Base-by-base conservation (phyloP, 2,888 invertebrate species). In the Reticulitermes lucifugus region DNA sequence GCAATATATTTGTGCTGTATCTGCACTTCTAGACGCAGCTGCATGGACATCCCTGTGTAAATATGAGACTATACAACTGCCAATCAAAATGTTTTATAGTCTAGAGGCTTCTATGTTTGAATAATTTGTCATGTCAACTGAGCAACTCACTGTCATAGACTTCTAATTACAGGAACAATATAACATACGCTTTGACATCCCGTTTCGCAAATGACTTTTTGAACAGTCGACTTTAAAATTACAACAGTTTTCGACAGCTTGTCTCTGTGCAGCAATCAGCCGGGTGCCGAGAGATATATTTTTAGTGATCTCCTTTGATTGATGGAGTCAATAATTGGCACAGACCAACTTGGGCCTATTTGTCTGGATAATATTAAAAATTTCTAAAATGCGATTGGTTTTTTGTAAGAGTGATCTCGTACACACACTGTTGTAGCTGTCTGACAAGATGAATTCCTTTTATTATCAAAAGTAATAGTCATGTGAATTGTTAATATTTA, bases 61-160 rank as follows among this genome's bases (percentile, higher is more conserved):
- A 25, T 12, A 70, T 70, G 70, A 25, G 29, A n/a, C 70, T 29
- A 70, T 70, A 25, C 25, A 70, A 14, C 25, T 25, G 70, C 25
- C 70, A 70, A 14, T 70, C 70, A 70, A n/a, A 70, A 70, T 70
- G 70, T 70, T 70, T 25, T 70, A 70, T 70, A 70, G 70, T 70
- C 25, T n/a, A 70, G 70, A 25, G 70, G 70, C 12, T 29, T 14
- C 25, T 25, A 18, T 70, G 70, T 70, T 70, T 70, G 70, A 70
- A 70, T 70, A 25, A 70, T 70, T 29, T 70, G 70, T 70, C 70
- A 25, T 25, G 70, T 70, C 70, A 70, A 12, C 70, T 6, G n/a
- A 55, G 55, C 55, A 55, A 18, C 55, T 55, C 55, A 55, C 5
- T 25, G 70, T 25, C 70, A 70, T 29, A 29, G 70, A 29, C 70